A percentile compares a stretch with the other conserved stretches of the same genome.
Conservation (phyloP, 2,113 vertebrate genomes). For the Peucedramus taeniatus region DNA sequence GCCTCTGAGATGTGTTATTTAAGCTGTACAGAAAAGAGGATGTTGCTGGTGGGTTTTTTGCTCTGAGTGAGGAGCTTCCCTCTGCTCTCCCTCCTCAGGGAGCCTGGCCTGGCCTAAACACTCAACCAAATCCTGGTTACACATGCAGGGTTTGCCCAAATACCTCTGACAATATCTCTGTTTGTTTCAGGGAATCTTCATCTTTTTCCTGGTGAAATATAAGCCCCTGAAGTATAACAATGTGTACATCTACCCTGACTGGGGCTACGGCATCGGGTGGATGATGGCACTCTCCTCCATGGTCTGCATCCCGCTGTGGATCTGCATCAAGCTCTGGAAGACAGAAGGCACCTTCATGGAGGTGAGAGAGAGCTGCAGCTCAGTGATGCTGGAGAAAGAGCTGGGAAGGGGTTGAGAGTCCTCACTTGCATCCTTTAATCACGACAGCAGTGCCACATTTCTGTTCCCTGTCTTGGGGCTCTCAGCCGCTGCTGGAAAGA, state of each 20-base stretch:
- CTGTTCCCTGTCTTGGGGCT: too few species aligned
- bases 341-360: constrained; percentile 87
- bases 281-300: constrained; percentile 98
- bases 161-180: background rate
- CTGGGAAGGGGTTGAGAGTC: background rate
- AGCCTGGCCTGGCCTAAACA: background rate
- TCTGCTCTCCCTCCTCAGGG: background rate
- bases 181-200: constrained; percentile 87
- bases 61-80: background rate
- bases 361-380: constrained; percentile 69
- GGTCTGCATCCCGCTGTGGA: constrained; percentile 93
- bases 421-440: background rate
- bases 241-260: constrained; percentile 91
- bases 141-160: background rate
- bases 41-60: background rate
- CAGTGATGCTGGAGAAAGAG: background rate
- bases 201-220: constrained; percentile 98
- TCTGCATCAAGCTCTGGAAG: constrained; percentile 87
- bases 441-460: background rate
- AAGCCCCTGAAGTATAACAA: constrained; percentile 98
- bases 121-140: background rate
- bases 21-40: background rate
- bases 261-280: constrained; percentile 98
- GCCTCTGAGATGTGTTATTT: background rate
- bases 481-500: background rate